Evolutionary conservation across 2,797 vertebrate genomes (phyloP).

Genomic region (Apogon hyalosoma): DNA sequence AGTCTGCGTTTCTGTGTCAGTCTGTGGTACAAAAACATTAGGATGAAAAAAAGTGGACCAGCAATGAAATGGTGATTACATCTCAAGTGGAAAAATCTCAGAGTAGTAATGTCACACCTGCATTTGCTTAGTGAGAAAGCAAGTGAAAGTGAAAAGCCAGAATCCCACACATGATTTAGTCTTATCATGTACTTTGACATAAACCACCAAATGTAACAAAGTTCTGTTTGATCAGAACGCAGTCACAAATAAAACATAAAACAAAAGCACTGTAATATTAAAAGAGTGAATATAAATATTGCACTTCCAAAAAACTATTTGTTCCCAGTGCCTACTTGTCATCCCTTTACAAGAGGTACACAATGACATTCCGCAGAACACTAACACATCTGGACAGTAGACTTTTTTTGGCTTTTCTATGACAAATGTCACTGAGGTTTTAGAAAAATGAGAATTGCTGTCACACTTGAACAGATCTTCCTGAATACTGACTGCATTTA

Average conservation of each 20-base stretch:
- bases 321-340: conserved; percentile 73
- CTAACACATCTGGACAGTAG: conserved; percentile 33
- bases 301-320: conserved; percentile 84
- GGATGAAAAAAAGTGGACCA: conserved; percentile 38
- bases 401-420: conserved; percentile 13
- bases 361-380: conserved; percentile 40
- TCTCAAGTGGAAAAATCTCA: conserved; percentile 31
- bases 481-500: conserved; percentile 23
- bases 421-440: conserved; percentile 40
- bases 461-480: conserved; percentile 5
- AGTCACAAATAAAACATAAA: conserved; percentile 51
- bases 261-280: conserved; percentile 61
- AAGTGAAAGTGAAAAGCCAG: conserved; percentile 38
- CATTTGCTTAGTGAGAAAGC: conserved; percentile 50
- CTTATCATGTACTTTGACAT: conserved; percentile 32
- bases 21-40: conserved; percentile 34
- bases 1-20: conserved; percentile 30
- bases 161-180: conserved; percentile 24
- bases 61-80: conserved; percentile 55
- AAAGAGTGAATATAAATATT: conserved; percentile 84
- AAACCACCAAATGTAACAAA: conserved; percentile 7
- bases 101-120: conserved; percentile 40
- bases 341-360: conserved; percentile 67
- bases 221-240: conserved; percentile 47
- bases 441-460: conserved; percentile 11